These are phyloP conservation scores for Priocnemis perturbator DNA, from an alignment of 2,888 invertebrate genomes.

Conservation along the genomic window DNA sequence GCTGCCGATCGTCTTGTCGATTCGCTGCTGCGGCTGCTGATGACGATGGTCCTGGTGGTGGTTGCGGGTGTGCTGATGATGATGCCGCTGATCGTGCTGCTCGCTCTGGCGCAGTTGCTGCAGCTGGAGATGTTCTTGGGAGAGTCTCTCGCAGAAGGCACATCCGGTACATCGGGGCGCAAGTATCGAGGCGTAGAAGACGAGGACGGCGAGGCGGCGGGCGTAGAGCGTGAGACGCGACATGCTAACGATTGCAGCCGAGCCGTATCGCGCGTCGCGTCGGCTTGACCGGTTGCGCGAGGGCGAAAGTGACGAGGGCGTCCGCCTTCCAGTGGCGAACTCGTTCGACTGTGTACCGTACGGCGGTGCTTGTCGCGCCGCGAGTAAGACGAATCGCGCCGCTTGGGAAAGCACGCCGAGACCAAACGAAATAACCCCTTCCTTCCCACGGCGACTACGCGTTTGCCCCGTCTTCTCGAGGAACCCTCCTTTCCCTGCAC, in stretches of 20 bases:
- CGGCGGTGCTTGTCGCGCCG: slow-evolving; percentile 30
- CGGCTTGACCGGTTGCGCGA: slow-evolving; percentile 9
- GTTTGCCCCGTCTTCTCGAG: slow-evolving; percentile 53
- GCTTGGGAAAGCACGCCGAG: slow-evolving; percentile 55
- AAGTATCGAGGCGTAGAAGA: slow-evolving; percentile 27
- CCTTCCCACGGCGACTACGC: slow-evolving; percentile 49
- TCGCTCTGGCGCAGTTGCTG: slow-evolving; percentile 39
- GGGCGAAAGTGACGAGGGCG: slow-evolving; percentile 48
- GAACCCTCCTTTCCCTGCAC: slow-evolving; percentile 37
- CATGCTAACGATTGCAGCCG: slow-evolving; percentile 8
- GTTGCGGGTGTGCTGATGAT: slow-evolving; percentile 24
- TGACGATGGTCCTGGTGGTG: slow-evolving; percentile 31
- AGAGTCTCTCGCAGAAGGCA: slow-evolving; percentile 48
- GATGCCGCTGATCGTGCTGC: slow-evolving; percentile 36
- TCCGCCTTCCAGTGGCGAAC: slow-evolving; percentile 66
- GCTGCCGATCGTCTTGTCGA: slow-evolving; percentile 56
- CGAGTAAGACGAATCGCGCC: slow-evolving; percentile 24
- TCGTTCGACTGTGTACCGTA: slow-evolving; percentile 65
- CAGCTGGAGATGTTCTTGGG: slow-evolving; percentile 26
- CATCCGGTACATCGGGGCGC: slow-evolving; percentile 43
- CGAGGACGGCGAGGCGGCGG: slow-evolving; percentile 36
- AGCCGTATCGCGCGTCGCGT: slow-evolving; percentile 2
- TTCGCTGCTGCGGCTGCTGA: slow-evolving; percentile 36
- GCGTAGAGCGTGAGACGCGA: slow-evolving; percentile 27
- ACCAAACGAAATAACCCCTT: slow-evolving; percentile 58